Conservation (phyloP, 2,888 invertebrate genomes). For the Leucophora obtusa region DNA sequence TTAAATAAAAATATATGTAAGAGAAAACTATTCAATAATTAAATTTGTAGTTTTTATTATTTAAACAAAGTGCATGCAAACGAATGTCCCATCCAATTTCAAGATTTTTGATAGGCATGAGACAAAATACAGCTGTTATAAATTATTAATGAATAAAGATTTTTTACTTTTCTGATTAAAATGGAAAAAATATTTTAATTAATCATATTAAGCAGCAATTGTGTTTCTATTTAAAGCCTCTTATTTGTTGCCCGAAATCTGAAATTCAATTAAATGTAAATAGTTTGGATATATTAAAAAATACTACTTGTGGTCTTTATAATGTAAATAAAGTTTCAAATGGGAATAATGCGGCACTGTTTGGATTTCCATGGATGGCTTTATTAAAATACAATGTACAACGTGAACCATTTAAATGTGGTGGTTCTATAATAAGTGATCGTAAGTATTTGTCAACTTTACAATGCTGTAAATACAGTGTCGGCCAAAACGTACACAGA, state of each 20-base stretch:
- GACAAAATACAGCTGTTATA: too few relatives aligned
- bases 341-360: conserved; percentile 82
- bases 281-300: conserved; percentile 67
- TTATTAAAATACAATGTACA: conserved; percentile 81
- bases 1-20: too few relatives aligned
- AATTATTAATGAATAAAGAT: too few relatives aligned
- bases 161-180: too few relatives aligned
- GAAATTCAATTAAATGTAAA: conserved; percentile 71
- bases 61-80: too few relatives aligned
- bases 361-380: conserved; percentile 88
- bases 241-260: conserved; percentile 69
- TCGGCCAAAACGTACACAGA: too few relatives aligned
- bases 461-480: neutral
- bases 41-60: too few relatives aligned
- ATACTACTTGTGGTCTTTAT: conserved; percentile 80
- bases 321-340: conserved; percentile 81
- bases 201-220: too few relatives aligned
- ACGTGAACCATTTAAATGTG: conserved; percentile 73
- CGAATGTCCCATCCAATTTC: too few relatives aligned
- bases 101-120: too few relatives aligned
- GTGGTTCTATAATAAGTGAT: conserved; percentile 72
- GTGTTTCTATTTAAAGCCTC: conserved; percentile 62
- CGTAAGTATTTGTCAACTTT: conserved; percentile 67
- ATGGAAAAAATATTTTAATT: too few relatives aligned
- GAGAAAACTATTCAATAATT: too few relatives aligned